A percentile compares a stretch with the other conserved stretches of the same genome.
phyloP scores from a whole-genome alignment of 2,113 vertebrate genomes.

The Centropus bengalensis region DNA sequence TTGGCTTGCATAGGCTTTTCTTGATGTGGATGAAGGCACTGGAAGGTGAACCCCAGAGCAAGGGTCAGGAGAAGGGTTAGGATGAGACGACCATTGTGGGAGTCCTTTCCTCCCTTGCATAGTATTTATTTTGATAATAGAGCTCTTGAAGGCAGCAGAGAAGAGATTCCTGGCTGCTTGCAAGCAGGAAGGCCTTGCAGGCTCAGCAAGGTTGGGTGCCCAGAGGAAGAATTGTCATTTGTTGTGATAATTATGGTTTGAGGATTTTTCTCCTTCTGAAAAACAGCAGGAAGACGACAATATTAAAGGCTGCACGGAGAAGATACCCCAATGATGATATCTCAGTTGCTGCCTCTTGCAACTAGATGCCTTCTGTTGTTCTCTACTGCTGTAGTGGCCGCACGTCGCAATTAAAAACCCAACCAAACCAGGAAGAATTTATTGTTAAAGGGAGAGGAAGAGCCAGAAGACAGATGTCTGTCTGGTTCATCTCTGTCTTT shows the following conservation, averaged over 20 bases:
- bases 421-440: not conserved
- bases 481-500: not conserved
- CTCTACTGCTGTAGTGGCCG: not conserved
- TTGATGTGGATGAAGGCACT: not conserved
- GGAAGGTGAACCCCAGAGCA: not conserved
- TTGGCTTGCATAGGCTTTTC: not conserved
- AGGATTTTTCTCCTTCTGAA: not conserved
- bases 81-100: not conserved
- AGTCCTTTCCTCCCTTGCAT: not conserved
- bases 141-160: not conserved
- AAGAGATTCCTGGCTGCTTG: not conserved
- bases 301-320: not conserved
- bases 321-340: not conserved
- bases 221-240: not conserved
- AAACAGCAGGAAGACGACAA: not conserved
- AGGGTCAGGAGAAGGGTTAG: not conserved
- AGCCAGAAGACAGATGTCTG: not conserved
- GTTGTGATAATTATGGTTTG: not conserved
- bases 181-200: not conserved
- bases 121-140: not conserved
- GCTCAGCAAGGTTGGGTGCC: accelerated
- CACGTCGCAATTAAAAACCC: not conserved
- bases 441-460: not conserved
- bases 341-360: not conserved
- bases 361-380: not conserved